Conservation (phyloP, 2,113 vertebrate genomes). For the Aplodontia rufa region DNA sequence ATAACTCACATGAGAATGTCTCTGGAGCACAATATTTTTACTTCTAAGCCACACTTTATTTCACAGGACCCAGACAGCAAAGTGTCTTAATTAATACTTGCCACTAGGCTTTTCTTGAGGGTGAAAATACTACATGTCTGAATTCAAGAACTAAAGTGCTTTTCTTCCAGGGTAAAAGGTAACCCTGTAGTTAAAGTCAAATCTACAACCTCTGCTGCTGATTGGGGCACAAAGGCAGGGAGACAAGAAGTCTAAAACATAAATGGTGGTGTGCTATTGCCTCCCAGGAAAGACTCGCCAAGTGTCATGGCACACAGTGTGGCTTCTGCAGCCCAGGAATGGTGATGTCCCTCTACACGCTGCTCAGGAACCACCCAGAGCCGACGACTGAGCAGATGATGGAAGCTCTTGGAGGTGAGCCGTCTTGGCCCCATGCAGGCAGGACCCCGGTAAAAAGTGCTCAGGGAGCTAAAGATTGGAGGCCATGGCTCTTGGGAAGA, state of each 20-base stretch:
- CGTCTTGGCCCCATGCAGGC: background rate
- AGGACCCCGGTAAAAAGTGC: background rate
- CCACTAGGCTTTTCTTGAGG: background rate
- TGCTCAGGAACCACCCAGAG: constrained; percentile 88
- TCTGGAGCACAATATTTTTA: background rate
- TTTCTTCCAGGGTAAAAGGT: background rate
- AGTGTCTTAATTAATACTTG: background rate
- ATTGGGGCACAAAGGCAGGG: background rate
- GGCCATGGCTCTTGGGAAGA: background rate
- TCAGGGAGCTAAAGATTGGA: background rate
- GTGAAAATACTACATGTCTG: background rate
- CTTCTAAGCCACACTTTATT: background rate
- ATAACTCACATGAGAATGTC: background rate
- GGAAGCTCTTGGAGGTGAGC: constrained; percentile 85
- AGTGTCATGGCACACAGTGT: constrained; percentile 91
- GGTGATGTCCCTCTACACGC: constrained; percentile 92
- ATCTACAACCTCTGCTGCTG: background rate
- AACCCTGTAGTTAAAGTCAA: background rate
- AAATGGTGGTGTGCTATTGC: background rate
- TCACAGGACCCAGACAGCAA: background rate
- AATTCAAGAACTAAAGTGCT: background rate
- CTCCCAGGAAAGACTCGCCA: constrained; percentile 90
- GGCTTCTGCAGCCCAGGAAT: constrained; percentile 94
- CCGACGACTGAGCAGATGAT: constrained; percentile 88
- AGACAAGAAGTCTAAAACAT: background rate